Evolutionary conservation across 1,140 invertebrate species (phyloP), one percentile per base, ranked within the genome.

Genomic region (Calycopis cecrops): DNA sequence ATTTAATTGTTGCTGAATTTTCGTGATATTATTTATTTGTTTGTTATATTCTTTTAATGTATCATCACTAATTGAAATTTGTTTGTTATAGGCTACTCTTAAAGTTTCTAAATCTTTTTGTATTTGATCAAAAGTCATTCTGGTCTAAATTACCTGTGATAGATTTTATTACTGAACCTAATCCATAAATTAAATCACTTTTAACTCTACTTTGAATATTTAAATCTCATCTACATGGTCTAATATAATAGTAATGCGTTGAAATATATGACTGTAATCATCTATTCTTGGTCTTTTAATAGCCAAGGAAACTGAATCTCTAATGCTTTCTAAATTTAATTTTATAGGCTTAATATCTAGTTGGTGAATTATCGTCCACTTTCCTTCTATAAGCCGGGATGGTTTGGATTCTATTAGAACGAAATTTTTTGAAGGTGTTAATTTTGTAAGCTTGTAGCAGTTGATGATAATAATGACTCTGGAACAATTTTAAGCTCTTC

Each of bases 71-170:
- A 64, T 14, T 0, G 58, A 60, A 34, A 64, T 63, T 51, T 72
- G 60, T 44, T 63, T 60, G 49, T 60, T 65, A 55, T 65, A 58
- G 35, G 58, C 59, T 7, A 58, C 35, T 55, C 55, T 57, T 50
- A 67, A 35, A 33, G 21, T 55, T 47, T 57, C 52, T 53, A 67
- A 63, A 57, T 60, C 49, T 44, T 60, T 58, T 37, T 67, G 48
- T 49, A 60, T 60, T n/a, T 51, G 47, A 42, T 64, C 38, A 17
- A n/a, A 62, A 67, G 60, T 75, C 70, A 37, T 64, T 17, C n/a
- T 59, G 28, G 52, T 73, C 71, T 59, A 67, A 59, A 55, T 71
- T 70, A 17, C 69, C 69, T n/a, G 63, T 69, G 1, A 71, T 61
- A 16, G 59, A 35, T 59, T 72, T 72, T 9, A 75, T 65, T 14